Evolutionary conservation across 2,797 vertebrate species (phyloP), one percentile per base, ranked within the genome.

Genomic region (Harpagifer antarcticus): DNA sequence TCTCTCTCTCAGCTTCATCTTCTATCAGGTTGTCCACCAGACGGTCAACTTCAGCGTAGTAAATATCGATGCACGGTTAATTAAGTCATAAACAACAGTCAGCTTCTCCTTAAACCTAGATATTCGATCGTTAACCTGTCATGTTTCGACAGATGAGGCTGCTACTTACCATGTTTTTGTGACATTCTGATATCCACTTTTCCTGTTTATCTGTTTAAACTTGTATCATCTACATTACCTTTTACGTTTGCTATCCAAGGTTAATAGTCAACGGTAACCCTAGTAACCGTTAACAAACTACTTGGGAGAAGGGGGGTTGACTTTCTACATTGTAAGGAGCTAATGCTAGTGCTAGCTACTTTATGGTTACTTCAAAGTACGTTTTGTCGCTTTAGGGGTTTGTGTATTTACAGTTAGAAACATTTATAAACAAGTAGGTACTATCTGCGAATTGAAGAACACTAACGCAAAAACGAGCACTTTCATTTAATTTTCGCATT

Each of bases 21-120:
- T 99, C 97, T 66, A 94, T 84, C 2, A 97, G 89, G 82, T 92
- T 95, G 88, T 99, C 97, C 68, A 90, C 88, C 45, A 96, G 93
- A 27, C 79, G 45, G 1, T 76, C 58, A 57, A 74, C 74, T 7
- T 37, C 11, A 43, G 16, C 56, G 59, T 7, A 4, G 68, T 81
- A 23, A 15, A 72, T 77, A 68, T 31, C 0, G 43, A 15, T 0
- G 23, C 13, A 64, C 12, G 57, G 11, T 37, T 3, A 20, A 9
- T 20, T 19, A 40, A 40, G 42, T 23, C 49, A 58, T 0, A 17
- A 33, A 62, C n/a, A 53, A 2, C 8, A 11, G 9, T 45, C 9
- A 40, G 6, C 10, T 42, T 45, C 23, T 19, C 19, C 6, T 48
- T 11, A 37, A 6, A 4, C 50, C 6, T 40, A 48, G 4, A 2